Percentiles rank a stretch among this genome's conserved stretches.
These are phyloP conservation scores for Prosopocoilus inquinatus DNA, from an alignment of 2,888 invertebrate genomes.

Conservation along the genomic window DNA sequence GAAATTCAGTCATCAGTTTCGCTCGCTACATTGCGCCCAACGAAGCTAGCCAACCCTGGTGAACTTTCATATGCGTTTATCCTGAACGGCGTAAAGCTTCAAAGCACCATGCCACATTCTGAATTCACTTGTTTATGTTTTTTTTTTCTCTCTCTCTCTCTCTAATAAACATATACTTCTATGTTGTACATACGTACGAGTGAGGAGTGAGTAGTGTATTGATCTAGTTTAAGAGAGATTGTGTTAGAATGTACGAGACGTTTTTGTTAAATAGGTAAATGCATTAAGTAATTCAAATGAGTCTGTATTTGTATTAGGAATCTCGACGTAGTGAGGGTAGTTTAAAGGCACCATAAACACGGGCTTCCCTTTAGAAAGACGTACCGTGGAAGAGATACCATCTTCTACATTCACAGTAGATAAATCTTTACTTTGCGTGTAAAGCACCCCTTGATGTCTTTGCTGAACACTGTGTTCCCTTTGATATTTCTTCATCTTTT, in stretches of 20 bases:
- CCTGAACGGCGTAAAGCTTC: constrained; percentile 22
- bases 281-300: constrained; percentile 18
- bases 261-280: constrained; percentile 11
- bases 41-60: constrained; percentile 26
- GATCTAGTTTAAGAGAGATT: too few relatives aligned
- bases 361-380: constrained; percentile 16
- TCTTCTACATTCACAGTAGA: constrained; percentile 32
- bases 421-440: constrained; percentile 33
- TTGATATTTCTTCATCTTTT: constrained; percentile 22
- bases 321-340: constrained; percentile 18
- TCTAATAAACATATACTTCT: neutral
- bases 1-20: constrained; percentile 49
- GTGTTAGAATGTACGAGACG: neutral
- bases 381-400: constrained; percentile 27
- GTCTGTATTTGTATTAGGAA: constrained; percentile 4
- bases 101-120: constrained; percentile 9
- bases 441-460: constrained; percentile 26
- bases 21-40: constrained; percentile 43
- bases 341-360: constrained; percentile 20
- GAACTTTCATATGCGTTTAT: constrained; percentile 32
- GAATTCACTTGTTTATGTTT: neutral
- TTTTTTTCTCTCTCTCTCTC: too few relatives aligned
- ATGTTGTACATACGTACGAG: too few relatives aligned
- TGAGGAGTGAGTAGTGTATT: too few relatives aligned
- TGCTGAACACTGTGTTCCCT: constrained; percentile 19